phyloP scores from a whole-genome alignment of 2,797 vertebrate genomes.

The Cynopterus sphinx region DNA sequence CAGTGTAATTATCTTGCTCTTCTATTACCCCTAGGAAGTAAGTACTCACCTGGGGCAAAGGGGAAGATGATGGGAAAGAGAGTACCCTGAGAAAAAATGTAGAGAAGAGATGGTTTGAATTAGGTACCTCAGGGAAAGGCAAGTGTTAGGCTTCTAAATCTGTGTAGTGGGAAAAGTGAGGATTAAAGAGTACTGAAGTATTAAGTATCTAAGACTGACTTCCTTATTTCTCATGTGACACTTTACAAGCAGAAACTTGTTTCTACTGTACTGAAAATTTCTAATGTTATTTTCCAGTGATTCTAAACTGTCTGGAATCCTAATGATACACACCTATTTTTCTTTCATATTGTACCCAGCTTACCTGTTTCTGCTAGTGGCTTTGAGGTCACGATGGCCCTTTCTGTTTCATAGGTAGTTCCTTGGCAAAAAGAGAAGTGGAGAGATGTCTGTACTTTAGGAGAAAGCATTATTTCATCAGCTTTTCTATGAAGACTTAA shows the following conservation, averaged over 20 bases:
- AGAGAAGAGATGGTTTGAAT: not conserved
- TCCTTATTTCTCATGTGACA: not conserved
- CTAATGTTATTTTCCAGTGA: not conserved
- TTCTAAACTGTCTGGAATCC: not conserved
- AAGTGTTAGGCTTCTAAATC: not conserved
- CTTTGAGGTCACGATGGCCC: not conserved
- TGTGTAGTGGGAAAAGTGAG: not conserved
- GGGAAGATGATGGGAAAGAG: not conserved
- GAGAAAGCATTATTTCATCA: not conserved
- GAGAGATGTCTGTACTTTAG: not conserved
- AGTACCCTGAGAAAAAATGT: not conserved
- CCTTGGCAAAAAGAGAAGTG: not conserved
- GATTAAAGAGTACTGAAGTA: not conserved
- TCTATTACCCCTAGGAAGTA: not conserved
- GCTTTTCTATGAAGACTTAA: not conserved
- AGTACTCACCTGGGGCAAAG: not conserved
- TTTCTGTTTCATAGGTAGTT: not conserved
- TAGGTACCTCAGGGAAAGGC: not conserved
- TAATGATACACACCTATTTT: not conserved
- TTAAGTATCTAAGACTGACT: not conserved
- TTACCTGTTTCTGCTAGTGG: not conserved
- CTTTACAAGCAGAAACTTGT: not conserved
- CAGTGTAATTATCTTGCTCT: not conserved
- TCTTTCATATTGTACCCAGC: not conserved
- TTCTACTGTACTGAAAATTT: not conserved